Evolutionary conservation across 2,113 vertebrate genomes (phyloP).

Genomic region (Mus spicilegus): DNA sequence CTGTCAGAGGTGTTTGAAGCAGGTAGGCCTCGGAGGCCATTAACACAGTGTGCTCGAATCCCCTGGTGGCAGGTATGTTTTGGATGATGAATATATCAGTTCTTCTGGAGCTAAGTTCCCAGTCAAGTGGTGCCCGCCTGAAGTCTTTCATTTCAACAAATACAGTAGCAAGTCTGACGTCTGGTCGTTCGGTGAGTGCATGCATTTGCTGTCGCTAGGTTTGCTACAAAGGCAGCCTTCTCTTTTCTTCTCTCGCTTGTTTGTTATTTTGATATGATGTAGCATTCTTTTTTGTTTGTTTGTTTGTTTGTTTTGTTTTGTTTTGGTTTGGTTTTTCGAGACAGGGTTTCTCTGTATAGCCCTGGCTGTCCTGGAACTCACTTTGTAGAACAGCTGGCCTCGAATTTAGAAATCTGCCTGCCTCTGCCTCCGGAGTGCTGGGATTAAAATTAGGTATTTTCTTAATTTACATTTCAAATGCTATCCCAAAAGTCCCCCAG

Average conservation of each 20-base stretch:
- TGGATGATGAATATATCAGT: constrained; percentile 94
- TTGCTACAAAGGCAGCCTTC: neutral
- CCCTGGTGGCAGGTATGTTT: constrained; percentile 87
- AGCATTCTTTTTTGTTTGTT: too few species aligned
- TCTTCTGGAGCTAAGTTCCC: constrained; percentile 93
- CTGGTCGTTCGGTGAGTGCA: constrained; percentile 93
- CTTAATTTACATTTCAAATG: too few species aligned
- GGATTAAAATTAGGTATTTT: too few species aligned
- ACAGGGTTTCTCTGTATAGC: too few species aligned
- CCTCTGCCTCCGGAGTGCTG: too few species aligned
- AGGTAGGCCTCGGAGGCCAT: neutral
- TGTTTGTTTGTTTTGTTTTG: too few species aligned
- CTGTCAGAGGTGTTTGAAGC: neutral
- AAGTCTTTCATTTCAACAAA: constrained; percentile 93
- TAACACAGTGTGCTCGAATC: constrained; percentile 23
- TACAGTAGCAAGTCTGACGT: constrained; percentile 95
- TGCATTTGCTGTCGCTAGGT: neutral
- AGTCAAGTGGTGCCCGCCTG: constrained; percentile 94
- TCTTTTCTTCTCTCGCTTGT: constrained; percentile 22
- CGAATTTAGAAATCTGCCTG: too few species aligned
- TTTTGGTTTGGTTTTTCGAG: too few species aligned
- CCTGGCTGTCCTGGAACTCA: too few species aligned
- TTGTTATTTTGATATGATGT: too few species aligned
- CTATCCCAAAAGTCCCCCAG: too few species aligned
- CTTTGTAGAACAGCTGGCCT: too few species aligned